Conservation (phyloP, 2,113 vertebrate species). For the Pteruthius melanotis region DNA sequence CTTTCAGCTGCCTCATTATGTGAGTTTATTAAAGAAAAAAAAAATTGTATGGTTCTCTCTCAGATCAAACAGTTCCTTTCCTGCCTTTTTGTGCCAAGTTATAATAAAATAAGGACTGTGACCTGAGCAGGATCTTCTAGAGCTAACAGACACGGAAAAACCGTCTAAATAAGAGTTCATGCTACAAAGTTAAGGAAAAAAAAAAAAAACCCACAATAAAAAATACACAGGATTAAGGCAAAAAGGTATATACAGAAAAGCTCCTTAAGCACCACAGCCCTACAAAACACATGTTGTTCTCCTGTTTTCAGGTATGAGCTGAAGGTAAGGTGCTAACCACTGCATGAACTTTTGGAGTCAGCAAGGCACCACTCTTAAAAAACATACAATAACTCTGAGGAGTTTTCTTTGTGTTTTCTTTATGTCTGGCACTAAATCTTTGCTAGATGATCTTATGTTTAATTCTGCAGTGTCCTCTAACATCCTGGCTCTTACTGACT, state of each 20-base stretch:
- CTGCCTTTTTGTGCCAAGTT: constrained; percentile 16
- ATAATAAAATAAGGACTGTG: constrained; percentile 43
- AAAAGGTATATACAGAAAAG: background rate
- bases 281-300: background rate
- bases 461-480: background rate
- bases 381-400: background rate
- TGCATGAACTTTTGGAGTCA: background rate
- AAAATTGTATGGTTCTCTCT: background rate
- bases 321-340: background rate
- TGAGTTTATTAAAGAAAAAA: background rate
- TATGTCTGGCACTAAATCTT: background rate
- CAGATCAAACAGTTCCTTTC: constrained; percentile 37
- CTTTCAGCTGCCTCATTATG: constrained; percentile 29
- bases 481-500: background rate
- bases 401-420: background rate
- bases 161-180: background rate
- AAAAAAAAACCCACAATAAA: background rate
- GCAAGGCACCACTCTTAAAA: background rate
- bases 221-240: background rate
- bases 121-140: constrained; percentile 25
- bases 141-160: background rate
- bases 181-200: background rate
- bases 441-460: background rate
- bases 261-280: background rate
- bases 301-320: background rate